Evolutionary conservation across 2,888 invertebrate genomes (phyloP).

Genomic region (Cloeon dipterum): DNA sequence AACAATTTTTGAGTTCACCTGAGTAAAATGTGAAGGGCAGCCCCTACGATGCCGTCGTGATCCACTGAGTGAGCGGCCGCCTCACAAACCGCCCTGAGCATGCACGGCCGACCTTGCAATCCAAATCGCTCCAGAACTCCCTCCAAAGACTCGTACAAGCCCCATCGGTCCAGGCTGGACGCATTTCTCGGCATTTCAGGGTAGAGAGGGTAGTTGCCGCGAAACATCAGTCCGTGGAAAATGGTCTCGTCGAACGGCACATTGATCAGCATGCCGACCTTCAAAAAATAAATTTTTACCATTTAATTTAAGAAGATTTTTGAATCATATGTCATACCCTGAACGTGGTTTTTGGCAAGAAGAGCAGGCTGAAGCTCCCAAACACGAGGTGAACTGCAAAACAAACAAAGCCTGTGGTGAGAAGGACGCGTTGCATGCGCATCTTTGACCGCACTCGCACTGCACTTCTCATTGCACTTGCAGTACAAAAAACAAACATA

Average conservation of each 20-base stretch:
- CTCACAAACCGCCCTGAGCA: slow-evolving; percentile 4
- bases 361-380: not conserved
- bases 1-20: too few relatives aligned
- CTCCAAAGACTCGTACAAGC: not conserved
- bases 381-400: too few relatives aligned
- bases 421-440: too few relatives aligned
- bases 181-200: not conserved
- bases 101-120: not conserved
- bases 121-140: not conserved
- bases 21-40: slow-evolving; percentile 3
- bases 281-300: not conserved
- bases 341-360: not conserved
- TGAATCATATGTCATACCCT: too few relatives aligned
- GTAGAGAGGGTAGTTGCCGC: not conserved
- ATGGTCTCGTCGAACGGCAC: not conserved
- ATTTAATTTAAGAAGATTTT: too few relatives aligned
- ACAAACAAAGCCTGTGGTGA: too few relatives aligned
- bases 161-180: not conserved
- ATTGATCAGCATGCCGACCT: not conserved
- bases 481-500: too few relatives aligned
- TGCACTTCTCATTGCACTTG: too few relatives aligned
- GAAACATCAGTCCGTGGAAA: not conserved
- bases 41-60: slow-evolving; percentile 3
- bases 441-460: too few relatives aligned
- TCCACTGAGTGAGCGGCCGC: not conserved